Conservation (phyloP, 2,888 invertebrate genomes). For the Nomada ruficornis region DNA sequence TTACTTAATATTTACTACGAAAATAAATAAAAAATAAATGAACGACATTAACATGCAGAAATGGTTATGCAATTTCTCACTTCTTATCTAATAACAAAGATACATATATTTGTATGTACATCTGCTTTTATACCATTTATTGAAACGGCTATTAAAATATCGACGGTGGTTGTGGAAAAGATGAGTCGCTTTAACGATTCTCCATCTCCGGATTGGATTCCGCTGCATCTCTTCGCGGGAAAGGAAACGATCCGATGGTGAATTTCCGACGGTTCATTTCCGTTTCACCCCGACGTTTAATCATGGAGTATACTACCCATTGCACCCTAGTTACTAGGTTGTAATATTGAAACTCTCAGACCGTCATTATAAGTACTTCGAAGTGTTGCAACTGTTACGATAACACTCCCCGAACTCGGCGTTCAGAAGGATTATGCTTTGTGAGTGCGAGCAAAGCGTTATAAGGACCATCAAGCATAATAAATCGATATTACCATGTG, state of each 20-base stretch:
- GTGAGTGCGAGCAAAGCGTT: background rate
- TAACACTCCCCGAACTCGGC: background rate
- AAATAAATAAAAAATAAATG: no score
- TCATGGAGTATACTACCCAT: slow-evolving; percentile 45
- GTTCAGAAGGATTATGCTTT: background rate
- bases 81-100: background rate
- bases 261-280: slow-evolving; percentile 63
- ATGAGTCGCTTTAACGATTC: slow-evolving; percentile 57
- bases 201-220: slow-evolving; percentile 62
- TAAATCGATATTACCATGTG: background rate
- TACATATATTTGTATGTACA: background rate
- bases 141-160: background rate
- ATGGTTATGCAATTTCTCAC: background rate
- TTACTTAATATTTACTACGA: no score
- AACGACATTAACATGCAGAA: background rate
- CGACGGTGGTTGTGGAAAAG: slow-evolving; percentile 14
- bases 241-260: slow-evolving; percentile 57
- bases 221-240: slow-evolving; percentile 35
- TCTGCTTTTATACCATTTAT: no score
- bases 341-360: slow-evolving; percentile 52
- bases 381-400: slow-evolving; percentile 5
- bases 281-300: slow-evolving; percentile 48
- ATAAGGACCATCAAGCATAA: background rate
- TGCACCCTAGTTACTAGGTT: slow-evolving; percentile 35
- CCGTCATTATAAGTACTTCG: slow-evolving; percentile 15